Conservation (phyloP, 2,113 vertebrate species). For the Loxodonta africana region DNA sequence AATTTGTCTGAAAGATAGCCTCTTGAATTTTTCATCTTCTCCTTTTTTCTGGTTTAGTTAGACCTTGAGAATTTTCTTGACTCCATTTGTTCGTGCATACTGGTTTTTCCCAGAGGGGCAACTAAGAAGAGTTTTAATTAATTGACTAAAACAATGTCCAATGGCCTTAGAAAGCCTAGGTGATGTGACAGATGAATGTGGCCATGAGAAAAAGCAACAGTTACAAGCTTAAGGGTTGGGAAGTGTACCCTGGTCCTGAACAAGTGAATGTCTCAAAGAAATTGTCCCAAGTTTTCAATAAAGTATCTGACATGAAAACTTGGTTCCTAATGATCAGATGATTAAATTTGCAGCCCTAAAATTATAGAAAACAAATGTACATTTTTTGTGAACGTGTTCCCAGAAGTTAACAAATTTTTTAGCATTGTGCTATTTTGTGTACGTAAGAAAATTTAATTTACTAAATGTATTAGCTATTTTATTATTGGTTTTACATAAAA, state of each 20-base stretch:
- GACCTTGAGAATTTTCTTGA: no score
- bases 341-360: neutral
- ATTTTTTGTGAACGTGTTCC: neutral
- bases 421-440: neutral
- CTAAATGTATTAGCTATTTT: no score
- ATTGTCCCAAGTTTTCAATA: neutral
- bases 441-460: no score
- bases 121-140: no score
- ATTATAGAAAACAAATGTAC: neutral
- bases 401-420: neutral
- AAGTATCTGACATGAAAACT: neutral
- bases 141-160: no score
- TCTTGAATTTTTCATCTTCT: no score
- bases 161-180: neutral
- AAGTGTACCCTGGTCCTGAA: neutral
- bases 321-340: neutral
- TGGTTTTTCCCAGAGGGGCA: no score
- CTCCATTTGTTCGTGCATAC: no score
- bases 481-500: no score
- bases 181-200: neutral
- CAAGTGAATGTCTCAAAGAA: neutral
- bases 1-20: no score
- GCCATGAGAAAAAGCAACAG: neutral
- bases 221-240: neutral
- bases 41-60: no score